Conservation (phyloP, 2,888 invertebrate species). For the Zygogramma bicolorata region DNA sequence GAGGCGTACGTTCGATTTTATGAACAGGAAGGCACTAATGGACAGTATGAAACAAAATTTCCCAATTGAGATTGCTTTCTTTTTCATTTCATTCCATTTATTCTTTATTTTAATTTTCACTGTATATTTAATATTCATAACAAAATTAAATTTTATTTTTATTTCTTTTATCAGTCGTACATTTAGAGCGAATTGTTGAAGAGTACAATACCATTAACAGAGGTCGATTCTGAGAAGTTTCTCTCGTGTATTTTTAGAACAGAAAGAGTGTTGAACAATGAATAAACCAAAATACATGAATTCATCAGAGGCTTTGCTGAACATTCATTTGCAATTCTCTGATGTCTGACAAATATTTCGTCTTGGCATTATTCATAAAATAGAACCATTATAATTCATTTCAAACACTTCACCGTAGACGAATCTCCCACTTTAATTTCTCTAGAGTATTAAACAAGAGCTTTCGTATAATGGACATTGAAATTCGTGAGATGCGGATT, state of each 20-base stretch:
- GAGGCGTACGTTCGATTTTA: no score
- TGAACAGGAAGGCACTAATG: no score
- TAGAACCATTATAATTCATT: not conserved
- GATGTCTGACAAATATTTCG: not conserved
- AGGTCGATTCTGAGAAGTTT: not conserved
- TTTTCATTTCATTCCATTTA: no score
- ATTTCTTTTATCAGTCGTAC: no score
- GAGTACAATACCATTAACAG: not conserved
- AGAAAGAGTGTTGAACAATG: not conserved
- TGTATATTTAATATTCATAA: no score
- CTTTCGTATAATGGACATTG: not conserved
- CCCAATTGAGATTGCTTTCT: no score
- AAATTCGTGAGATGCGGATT: not conserved
- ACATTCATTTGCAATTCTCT: not conserved
- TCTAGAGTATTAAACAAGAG: not conserved
- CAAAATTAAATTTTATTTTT: no score
- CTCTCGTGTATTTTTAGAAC: not conserved
- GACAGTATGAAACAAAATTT: no score
- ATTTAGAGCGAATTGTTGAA: no score
- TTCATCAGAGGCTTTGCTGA: not conserved
- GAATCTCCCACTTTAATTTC: not conserved
- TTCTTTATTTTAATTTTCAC: no score
- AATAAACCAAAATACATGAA: not conserved
- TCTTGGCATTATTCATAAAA: not conserved
- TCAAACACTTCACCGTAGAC: not conserved